Conservation (phyloP, 2,888 invertebrate species). For the Meiosimyza platycephala region DNA sequence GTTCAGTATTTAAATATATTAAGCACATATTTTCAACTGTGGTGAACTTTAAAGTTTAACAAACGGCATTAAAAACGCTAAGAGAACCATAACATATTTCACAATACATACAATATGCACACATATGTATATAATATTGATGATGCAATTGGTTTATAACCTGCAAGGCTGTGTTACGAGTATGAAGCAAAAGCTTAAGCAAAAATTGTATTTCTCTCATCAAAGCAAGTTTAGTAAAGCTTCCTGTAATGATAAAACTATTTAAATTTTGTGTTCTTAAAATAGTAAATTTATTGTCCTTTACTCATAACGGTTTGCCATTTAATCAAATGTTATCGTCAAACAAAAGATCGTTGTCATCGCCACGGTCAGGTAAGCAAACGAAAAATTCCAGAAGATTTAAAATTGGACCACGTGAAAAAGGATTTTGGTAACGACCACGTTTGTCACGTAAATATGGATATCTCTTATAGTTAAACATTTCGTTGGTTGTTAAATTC, state of each 20-base stretch:
- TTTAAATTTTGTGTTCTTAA: not conserved
- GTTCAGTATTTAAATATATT: conserved; percentile 23
- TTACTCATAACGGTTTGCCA: not conserved
- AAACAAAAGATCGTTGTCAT: conserved; percentile 78
- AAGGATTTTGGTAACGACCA: conserved; percentile 91
- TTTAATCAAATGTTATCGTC: conserved; percentile 72
- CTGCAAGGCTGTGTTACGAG: too few species aligned
- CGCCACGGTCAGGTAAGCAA: conserved; percentile 82
- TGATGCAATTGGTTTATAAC: too few species aligned
- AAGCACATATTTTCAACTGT: too few species aligned
- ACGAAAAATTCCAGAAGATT: conserved; percentile 93
- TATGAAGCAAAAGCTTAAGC: too few species aligned
- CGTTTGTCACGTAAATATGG: conserved; percentile 89
- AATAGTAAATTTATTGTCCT: not conserved
- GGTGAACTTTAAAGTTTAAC: too few species aligned
- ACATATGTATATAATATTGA: too few species aligned
- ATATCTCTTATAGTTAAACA: conserved; percentile 93
- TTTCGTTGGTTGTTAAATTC: conserved; percentile 95
- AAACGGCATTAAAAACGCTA: too few species aligned
- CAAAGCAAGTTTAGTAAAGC: too few species aligned
- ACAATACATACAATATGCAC: too few species aligned
- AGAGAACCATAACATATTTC: too few species aligned
- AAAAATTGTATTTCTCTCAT: too few species aligned
- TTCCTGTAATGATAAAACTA: too few species aligned
- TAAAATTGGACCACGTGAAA: conserved; percentile 86